Evolutionary conservation across 2,888 invertebrate genomes (phyloP).

Genomic region (Gymnosoma rotundatum): DNA sequence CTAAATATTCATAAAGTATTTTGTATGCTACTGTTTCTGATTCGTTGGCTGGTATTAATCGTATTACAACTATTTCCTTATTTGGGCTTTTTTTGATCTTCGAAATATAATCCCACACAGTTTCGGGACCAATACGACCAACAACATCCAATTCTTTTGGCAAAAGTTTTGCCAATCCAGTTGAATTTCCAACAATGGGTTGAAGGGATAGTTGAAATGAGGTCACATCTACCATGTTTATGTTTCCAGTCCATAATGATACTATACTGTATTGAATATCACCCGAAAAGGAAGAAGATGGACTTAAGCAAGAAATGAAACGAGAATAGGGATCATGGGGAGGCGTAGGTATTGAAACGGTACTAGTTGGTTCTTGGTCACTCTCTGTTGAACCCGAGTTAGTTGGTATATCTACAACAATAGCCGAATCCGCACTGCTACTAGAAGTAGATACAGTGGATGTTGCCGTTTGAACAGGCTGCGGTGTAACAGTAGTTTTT

Average conservation of each 20-base stretch:
- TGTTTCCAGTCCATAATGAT: constrained; percentile 86
- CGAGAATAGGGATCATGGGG: constrained; percentile 78
- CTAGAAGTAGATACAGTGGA: constrained; percentile 49
- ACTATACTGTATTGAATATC: constrained; percentile 23
- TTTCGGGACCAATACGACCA: constrained; percentile 94
- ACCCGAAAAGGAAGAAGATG: constrained; percentile 44
- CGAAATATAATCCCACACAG: constrained; percentile 95
- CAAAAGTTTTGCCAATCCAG: constrained; percentile 81
- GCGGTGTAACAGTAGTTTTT: constrained; percentile 50
- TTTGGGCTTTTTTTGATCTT: constrained; percentile 94
- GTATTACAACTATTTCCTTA: constrained; percentile 93
- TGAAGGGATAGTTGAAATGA: constrained; percentile 92
- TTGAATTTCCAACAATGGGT: constrained; percentile 87
- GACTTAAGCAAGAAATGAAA: constrained; percentile 69
- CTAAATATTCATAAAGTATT: constrained; percentile 93
- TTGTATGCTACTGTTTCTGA: constrained; percentile 89
- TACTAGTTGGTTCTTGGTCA: constrained; percentile 90
- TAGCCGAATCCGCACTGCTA: constrained; percentile 76
- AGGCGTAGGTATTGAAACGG: constrained; percentile 87
- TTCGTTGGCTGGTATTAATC: constrained; percentile 90
- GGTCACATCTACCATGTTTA: constrained; percentile 95
- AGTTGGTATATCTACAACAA: constrained; percentile 28
- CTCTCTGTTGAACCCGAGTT: constrained; percentile 74
- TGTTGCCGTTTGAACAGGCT: constrained; percentile 54
- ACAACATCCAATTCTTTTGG: constrained; percentile 92